Conservation (phyloP, 1,140 invertebrate genomes). For the Solenopsis fugax region DNA sequence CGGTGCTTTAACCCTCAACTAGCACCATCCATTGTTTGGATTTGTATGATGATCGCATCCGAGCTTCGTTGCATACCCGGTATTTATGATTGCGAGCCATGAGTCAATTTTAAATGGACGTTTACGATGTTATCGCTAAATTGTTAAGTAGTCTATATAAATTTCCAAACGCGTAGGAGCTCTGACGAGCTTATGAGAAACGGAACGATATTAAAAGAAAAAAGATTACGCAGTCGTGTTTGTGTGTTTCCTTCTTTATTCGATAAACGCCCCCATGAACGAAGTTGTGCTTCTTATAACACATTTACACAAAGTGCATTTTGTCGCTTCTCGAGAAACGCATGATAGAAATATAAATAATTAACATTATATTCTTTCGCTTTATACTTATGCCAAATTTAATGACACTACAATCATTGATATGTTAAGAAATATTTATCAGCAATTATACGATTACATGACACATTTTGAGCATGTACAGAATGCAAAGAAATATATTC, state of each 20-base stretch:
- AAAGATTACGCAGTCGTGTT: background rate
- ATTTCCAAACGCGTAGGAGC: background rate
- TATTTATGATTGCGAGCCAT: slow-evolving; percentile 48
- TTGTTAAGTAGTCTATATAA: slow-evolving; percentile 7
- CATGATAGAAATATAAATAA: background rate
- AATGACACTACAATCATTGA: background rate
- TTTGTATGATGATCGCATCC: slow-evolving; percentile 45
- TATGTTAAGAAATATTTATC: background rate
- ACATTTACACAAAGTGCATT: background rate
- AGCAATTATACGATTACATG: background rate
- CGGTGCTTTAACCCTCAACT: slow-evolving; percentile 54
- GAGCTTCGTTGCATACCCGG: slow-evolving; percentile 12
- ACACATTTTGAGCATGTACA: background rate
- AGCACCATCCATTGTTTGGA: slow-evolving; percentile 54
- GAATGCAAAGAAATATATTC: background rate
- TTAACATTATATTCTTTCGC: background rate
- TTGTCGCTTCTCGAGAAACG: background rate
- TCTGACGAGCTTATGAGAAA: background rate
- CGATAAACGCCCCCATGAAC: background rate
- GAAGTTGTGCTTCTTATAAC: background rate
- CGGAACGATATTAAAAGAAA: background rate
- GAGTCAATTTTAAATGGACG: slow-evolving; percentile 29
- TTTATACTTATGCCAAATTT: background rate
- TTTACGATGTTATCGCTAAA: slow-evolving; percentile 31
- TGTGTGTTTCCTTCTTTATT: background rate